phyloP scores from a whole-genome alignment of 2,888 invertebrate genomes.

The Tenthredo mesomela region DNA sequence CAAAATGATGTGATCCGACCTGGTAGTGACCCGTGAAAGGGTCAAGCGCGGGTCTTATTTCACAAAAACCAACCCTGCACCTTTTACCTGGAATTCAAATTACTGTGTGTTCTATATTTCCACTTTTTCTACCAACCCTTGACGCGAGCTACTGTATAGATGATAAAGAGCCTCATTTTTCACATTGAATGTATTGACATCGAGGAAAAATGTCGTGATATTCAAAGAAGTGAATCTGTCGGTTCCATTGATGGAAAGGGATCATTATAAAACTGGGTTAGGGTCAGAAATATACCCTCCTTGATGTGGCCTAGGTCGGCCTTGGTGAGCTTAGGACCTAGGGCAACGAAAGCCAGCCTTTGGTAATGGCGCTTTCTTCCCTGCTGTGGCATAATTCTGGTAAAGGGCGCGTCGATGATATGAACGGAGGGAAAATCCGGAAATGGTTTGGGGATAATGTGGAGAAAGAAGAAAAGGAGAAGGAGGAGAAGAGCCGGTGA shows the following conservation, averaged over 20 bases:
- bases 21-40: neutral
- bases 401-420: neutral
- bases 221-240: neutral
- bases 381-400: neutral
- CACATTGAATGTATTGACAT: neutral
- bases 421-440: neutral
- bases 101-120: neutral
- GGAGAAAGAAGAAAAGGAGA: neutral
- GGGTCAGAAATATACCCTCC: neutral
- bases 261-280: conserved; percentile 30
- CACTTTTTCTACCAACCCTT: neutral
- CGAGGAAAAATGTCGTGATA: neutral
- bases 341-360: conserved; percentile 15
- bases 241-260: neutral
- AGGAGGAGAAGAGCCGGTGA: conserved; percentile 11
- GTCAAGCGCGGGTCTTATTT: neutral
- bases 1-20: neutral
- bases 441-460: neutral
- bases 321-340: conserved; percentile 37
- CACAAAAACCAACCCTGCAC: neutral
- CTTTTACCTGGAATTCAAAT: neutral
- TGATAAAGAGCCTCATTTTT: neutral
- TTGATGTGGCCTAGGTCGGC: conserved; percentile 28
- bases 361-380: neutral
- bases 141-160: neutral